Conservation (phyloP, 2,888 invertebrate species). For the Phoronis australis region DNA sequence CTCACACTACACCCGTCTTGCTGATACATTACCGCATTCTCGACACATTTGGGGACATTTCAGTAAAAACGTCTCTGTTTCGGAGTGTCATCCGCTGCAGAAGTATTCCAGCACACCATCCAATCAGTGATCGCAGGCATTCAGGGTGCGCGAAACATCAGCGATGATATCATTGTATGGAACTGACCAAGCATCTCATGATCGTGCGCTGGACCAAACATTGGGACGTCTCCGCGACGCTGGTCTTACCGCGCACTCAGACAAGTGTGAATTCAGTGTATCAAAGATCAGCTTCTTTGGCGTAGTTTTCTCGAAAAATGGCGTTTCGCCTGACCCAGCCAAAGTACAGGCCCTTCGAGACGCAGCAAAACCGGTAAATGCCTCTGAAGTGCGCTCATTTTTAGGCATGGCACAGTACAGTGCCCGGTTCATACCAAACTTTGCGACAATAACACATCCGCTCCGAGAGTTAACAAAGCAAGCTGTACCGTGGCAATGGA, state of each 20-base stretch:
- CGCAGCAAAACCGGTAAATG: constrained; percentile 4
- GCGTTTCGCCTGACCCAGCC: too few species aligned
- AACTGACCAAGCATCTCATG: neutral
- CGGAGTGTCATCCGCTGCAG: neutral
- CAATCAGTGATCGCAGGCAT: neutral
- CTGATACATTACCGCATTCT: neutral
- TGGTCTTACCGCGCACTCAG: too few species aligned
- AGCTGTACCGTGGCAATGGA: constrained; percentile 6
- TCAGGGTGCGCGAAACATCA: neutral
- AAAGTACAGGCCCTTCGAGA: constrained; percentile 5
- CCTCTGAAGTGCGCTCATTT: constrained; percentile 10
- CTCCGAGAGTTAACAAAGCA: constrained; percentile 9
- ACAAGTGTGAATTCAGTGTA: too few species aligned
- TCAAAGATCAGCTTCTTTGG: too few species aligned
- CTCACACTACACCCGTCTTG: neutral
- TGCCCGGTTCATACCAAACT: constrained; percentile 7
- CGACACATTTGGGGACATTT: neutral
- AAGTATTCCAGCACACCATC: neutral
- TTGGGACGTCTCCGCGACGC: too few species aligned
- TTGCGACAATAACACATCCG: constrained; percentile 5
- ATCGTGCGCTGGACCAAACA: neutral
- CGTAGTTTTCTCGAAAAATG: too few species aligned
- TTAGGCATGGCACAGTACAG: constrained; percentile 8
- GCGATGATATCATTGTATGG: neutral
- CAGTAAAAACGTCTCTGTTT: neutral